Evolutionary conservation across 1,140 invertebrate species (phyloP).

Genomic region (Daktulosphaira vitifoliae): DNA sequence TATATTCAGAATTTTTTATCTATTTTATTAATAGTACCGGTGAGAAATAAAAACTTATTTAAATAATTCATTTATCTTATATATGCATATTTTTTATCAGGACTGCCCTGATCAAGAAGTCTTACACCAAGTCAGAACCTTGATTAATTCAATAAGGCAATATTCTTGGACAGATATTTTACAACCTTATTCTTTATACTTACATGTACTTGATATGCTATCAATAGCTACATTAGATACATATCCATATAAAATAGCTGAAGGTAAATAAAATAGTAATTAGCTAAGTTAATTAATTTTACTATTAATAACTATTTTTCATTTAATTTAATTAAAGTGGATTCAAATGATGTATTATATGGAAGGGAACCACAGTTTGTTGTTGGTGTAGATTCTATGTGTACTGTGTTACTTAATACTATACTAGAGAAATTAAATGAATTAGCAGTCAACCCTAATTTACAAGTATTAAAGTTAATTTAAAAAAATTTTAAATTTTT

Average conservation of each 20-base stretch:
- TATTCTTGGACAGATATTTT: conserved; percentile 55
- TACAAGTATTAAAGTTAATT: conserved; percentile 45
- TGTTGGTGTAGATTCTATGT: conserved; percentile 67
- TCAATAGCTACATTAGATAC: conserved; percentile 63
- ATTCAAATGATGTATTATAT: conserved; percentile 90
- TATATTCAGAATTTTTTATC: conserved; percentile 73
- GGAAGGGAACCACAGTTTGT: conserved; percentile 81
- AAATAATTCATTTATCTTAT: conserved; percentile 14
- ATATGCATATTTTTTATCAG: conserved; percentile 42
- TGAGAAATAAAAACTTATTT: conserved; percentile 45
- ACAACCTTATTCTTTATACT: conserved; percentile 54
- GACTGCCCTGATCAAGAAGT: conserved; percentile 80
- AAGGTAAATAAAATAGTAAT: conserved; percentile 49
- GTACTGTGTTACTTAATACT: conserved; percentile 65
- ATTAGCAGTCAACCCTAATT: conserved; percentile 53
- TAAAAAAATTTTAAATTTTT: neutral
- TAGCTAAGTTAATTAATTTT: neutral
- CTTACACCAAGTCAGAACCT: conserved; percentile 62
- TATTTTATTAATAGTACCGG: conserved; percentile 74
- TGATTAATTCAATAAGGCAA: conserved; percentile 64
- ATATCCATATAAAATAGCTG: conserved; percentile 72
- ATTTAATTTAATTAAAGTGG: conserved; percentile 52
- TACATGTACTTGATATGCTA: conserved; percentile 64
- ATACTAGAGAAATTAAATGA: conserved; percentile 63
- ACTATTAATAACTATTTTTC: conserved; percentile 33